Base-by-base conservation (phyloP, 2,888 invertebrate genomes). In the Clivina fossor region DNA sequence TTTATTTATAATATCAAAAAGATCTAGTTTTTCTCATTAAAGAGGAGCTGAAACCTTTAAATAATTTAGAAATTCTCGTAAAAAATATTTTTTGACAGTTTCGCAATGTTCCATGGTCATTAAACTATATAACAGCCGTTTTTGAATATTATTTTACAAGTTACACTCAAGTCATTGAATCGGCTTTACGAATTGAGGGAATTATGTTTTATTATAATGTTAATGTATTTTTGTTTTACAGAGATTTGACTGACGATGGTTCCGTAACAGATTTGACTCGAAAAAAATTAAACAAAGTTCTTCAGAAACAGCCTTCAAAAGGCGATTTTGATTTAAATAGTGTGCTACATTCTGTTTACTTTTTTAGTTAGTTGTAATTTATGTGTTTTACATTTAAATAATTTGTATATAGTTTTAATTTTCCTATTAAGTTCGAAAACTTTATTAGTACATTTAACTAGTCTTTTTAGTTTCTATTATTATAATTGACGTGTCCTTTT, bases 281-380 rank as follows among this genome's bases (percentile, higher is more conserved):
- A 69, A 78, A 75, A 50, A 82, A 82, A 63, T 76, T 87, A 47
- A 85, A 85, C 69, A 74, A 74, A 22, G 68, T 82, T 1, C 74
- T 93, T 5, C 68, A 70, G 33, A 75, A 78, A 58, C 76, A 92
- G 53, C 93, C 93, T 1, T 68, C 76, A 49, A 90, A 84, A 66
- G 93, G 93, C 1, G 74, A 82, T 63, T 92, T 93, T 66, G 80
- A 93, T 66, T 77, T 94, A 35, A 76, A 79, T 0, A 80, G 83
- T 63, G 90, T 94, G 18, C 75, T 90, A 33, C 71, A 82, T 20
- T 93, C 93, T 0, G 78, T 84, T 9, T 94, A 93, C 71, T 94
- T 94, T 75, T 94, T 94, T 74, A 92, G 92, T 76, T 93, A 72
- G 62, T 58, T 37, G 16, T 24, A 28, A 44, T 13, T 33, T 16